These are phyloP conservation scores for Ormyrus thymus DNA, from an alignment of 2,888 invertebrate species.

Conservation along the genomic window DNA sequence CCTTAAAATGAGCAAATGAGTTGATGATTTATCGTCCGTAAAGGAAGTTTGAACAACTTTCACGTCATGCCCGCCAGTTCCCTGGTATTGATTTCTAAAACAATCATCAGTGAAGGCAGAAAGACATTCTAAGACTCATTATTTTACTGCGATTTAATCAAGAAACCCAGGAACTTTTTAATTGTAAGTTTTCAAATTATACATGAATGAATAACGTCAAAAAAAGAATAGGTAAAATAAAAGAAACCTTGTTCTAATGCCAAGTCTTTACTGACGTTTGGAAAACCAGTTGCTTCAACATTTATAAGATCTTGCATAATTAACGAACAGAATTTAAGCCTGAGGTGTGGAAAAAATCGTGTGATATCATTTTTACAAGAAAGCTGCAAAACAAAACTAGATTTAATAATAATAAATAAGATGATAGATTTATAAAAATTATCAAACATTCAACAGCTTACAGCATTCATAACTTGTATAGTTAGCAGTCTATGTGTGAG, in stretches of 20 bases:
- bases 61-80: too few relatives aligned
- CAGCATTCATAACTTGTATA: constrained; percentile 66
- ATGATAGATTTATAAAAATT: neutral
- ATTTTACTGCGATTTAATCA: too few relatives aligned
- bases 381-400: constrained; percentile 5
- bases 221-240: neutral
- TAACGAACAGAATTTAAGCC: constrained; percentile 63
- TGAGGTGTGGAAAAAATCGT: constrained; percentile 53
- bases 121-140: too few relatives aligned
- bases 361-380: constrained; percentile 53
- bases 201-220: neutral
- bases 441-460: constrained; percentile 53
- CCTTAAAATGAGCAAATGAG: too few relatives aligned
- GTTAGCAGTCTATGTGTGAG: constrained; percentile 73
- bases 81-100: too few relatives aligned
- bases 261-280: constrained; percentile 65
- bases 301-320: constrained; percentile 68
- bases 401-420: neutral
- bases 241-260: constrained; percentile 70
- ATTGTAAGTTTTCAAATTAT: neutral
- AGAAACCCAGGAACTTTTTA: neutral
- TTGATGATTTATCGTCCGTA: too few relatives aligned
- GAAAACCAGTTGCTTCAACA: constrained; percentile 64
- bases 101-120: too few relatives aligned
- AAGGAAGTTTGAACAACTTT: too few relatives aligned